A percentile compares a stretch with the other conserved stretches of the same genome.
Conservation (phyloP, 2,113 vertebrate species). For the Recurvirostra avosetta region DNA sequence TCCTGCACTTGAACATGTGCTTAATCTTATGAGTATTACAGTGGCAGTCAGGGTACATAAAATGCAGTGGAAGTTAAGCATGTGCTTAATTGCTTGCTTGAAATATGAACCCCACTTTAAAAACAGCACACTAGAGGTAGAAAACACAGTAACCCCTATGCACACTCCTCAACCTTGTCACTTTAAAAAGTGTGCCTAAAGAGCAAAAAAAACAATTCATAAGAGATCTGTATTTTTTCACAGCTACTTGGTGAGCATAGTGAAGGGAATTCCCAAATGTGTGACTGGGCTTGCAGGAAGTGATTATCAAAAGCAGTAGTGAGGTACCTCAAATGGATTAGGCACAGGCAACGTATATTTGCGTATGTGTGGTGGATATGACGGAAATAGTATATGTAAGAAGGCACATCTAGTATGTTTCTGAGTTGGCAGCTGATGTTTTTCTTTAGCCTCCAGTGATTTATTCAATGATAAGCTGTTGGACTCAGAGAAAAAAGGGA, state of each 20-base stretch:
- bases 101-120: neutral
- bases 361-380: neutral
- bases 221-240: neutral
- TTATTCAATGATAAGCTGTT: neutral
- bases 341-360: neutral
- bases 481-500: neutral
- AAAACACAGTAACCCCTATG: neutral
- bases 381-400: neutral
- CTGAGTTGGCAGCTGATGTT: neutral
- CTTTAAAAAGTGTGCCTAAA: neutral
- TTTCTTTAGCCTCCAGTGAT: neutral
- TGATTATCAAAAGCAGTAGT: neutral
- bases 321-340: neutral
- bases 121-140: neutral
- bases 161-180: neutral
- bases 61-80: neutral
- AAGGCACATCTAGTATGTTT: neutral
- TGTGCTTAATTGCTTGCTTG: neutral
- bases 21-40: neutral
- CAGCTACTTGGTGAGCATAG: neutral
- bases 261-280: neutral
- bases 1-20: neutral
- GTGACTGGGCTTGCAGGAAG: neutral
- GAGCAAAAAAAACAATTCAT: neutral
- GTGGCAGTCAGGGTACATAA: neutral